phyloP scores from a whole-genome alignment of 2,113 vertebrate species.

The Odocoileus hemionus region DNA sequence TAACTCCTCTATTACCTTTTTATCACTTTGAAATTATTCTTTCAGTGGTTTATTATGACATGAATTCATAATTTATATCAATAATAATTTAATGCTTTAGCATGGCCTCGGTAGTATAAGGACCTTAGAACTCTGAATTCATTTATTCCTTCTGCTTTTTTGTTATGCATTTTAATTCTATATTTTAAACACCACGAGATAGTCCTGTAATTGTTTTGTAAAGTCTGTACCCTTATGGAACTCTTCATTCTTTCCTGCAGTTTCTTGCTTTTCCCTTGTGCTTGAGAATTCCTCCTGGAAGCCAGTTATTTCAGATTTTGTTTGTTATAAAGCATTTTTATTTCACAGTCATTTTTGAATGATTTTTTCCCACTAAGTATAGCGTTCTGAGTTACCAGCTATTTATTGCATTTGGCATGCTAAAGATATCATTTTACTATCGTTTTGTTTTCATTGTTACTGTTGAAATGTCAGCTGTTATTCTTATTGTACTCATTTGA shows the following conservation, averaged over 20 bases:
- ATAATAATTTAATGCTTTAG: background rate
- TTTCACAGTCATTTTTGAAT: background rate
- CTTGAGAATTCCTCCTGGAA: background rate
- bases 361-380: background rate
- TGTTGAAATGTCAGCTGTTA: background rate
- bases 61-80: background rate
- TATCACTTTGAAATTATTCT: background rate
- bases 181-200: background rate
- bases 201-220: background rate
- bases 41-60: background rate
- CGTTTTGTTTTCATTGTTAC: background rate
- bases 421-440: background rate
- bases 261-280: background rate
- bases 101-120: background rate
- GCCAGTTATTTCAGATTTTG: conserved; percentile 33
- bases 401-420: background rate
- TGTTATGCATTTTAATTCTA: background rate
- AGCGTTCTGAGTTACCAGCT: background rate
- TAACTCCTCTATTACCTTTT: background rate
- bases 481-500: background rate
- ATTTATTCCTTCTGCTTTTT: background rate
- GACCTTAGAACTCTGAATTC: background rate
- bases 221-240: background rate
- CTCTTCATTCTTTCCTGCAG: background rate
- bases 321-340: background rate